These are phyloP conservation scores for Cheiracanthium punctorium DNA, from an alignment of 2,888 invertebrate species.

Conservation along the genomic window DNA sequence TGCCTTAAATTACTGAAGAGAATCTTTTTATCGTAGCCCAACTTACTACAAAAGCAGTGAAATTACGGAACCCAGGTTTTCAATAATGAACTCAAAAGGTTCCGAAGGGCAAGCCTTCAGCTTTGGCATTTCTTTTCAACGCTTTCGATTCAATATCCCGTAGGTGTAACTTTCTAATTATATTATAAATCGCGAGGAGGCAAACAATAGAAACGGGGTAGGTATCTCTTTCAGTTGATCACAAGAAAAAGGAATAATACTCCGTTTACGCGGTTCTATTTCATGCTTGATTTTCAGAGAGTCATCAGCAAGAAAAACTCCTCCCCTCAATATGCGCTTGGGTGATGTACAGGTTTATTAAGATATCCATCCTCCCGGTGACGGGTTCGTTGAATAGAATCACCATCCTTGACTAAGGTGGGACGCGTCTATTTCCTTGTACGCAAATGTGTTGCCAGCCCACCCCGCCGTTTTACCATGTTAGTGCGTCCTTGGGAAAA, in stretches of 20 bases:
- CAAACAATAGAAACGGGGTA: neutral
- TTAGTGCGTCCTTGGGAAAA: conserved; percentile 11
- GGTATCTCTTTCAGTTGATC: neutral
- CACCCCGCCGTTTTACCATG: conserved; percentile 11
- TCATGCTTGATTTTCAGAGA: neutral
- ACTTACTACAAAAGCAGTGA: too few relatives aligned
- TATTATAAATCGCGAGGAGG: neutral
- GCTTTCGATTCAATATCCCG: neutral
- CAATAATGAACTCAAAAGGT: too few relatives aligned
- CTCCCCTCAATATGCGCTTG: neutral
- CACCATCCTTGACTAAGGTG: neutral
- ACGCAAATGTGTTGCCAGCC: neutral
- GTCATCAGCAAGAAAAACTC: neutral
- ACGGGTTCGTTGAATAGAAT: conserved; percentile 8
- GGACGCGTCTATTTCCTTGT: neutral
- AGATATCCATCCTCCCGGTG: neutral
- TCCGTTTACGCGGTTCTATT: neutral
- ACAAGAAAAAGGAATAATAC: neutral
- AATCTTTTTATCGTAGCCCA: too few relatives aligned
- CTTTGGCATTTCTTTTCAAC: too few relatives aligned
- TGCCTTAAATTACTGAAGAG: too few relatives aligned
- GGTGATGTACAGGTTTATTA: conserved; percentile 1
- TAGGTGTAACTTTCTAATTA: neutral
- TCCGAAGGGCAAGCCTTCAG: too few relatives aligned
- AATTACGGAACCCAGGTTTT: too few relatives aligned